Percentiles rank a stretch among this genome's conserved stretches.
phyloP scores from a whole-genome alignment of 2,888 invertebrate species.

The Lycia hirtaria region DNA sequence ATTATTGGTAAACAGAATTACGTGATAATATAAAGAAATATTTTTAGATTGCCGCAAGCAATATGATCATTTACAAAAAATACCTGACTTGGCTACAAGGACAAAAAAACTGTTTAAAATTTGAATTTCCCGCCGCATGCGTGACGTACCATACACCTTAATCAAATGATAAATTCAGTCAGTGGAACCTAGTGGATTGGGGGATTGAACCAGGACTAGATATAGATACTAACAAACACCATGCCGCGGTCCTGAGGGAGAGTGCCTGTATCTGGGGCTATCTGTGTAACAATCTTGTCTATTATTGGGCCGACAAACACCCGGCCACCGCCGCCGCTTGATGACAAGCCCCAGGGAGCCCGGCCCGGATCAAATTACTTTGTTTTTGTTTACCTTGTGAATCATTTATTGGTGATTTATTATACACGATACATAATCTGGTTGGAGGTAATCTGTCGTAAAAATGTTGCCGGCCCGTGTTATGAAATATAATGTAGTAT shows the following conservation, averaged over 20 bases:
- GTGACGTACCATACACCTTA: too few species aligned
- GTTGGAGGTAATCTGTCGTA: neutral
- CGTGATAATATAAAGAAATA: too few species aligned
- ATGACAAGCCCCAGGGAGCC: conserved; percentile 32
- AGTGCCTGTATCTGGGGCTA: conserved; percentile 22
- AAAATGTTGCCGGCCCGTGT: neutral
- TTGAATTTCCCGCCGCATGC: too few species aligned
- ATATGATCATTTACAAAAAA: too few species aligned
- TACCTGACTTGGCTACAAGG: too few species aligned
- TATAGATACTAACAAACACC: neutral
- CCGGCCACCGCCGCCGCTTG: conserved; percentile 18
- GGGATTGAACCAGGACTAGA: too few species aligned
- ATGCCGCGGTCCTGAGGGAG: conserved; percentile 8
- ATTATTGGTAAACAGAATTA: too few species aligned
- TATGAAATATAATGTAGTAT: too few species aligned
- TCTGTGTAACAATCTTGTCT: conserved; percentile 32
- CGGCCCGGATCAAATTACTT: conserved; percentile 25
- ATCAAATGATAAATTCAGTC: too few species aligned
- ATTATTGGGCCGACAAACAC: conserved; percentile 34
- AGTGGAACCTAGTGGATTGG: too few species aligned
- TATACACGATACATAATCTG: conserved; percentile 1
- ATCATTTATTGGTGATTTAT: conserved; percentile 28
- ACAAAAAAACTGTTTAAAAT: too few species aligned
- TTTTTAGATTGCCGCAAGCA: too few species aligned
- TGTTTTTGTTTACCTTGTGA: conserved; percentile 32